Conservation (phyloP, 2,797 vertebrate genomes). For the Gobio occitaniae region DNA sequence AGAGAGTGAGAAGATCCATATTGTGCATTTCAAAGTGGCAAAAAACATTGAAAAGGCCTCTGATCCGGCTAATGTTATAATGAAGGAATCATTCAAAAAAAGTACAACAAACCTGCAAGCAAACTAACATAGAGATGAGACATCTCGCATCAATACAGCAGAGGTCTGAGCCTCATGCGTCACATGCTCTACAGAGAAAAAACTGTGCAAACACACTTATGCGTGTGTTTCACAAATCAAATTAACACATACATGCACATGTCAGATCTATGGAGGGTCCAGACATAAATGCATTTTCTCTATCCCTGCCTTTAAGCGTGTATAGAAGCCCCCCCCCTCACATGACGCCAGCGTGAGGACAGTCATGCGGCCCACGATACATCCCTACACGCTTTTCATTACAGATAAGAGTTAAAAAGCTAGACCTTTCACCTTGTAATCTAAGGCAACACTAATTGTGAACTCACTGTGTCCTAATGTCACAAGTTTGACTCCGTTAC, state of each 20-base stretch:
- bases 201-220: background rate
- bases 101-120: constrained; percentile 1
- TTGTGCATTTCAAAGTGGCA: background rate
- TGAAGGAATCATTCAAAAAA: background rate
- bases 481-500: background rate
- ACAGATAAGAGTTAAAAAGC: constrained; percentile 54
- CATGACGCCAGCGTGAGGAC: constrained; percentile 62
- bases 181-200: background rate
- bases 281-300: background rate
- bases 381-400: constrained; percentile 62
- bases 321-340: constrained; percentile 42
- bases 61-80: background rate
- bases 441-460: background rate
- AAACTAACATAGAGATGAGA: background rate
- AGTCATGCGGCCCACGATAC: constrained; percentile 64
- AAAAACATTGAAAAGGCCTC: background rate
- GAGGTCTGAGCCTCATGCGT: background rate
- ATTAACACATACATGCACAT: background rate
- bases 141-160: constrained; percentile 11
- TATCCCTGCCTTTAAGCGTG: background rate
- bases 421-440: constrained; percentile 28
- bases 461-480: background rate
- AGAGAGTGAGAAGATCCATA: background rate
- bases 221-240: background rate
- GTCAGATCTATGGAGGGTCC: background rate